Base-by-base conservation (phyloP, 1,140 invertebrate species). In the Ceratosolen solmsi region DNA sequence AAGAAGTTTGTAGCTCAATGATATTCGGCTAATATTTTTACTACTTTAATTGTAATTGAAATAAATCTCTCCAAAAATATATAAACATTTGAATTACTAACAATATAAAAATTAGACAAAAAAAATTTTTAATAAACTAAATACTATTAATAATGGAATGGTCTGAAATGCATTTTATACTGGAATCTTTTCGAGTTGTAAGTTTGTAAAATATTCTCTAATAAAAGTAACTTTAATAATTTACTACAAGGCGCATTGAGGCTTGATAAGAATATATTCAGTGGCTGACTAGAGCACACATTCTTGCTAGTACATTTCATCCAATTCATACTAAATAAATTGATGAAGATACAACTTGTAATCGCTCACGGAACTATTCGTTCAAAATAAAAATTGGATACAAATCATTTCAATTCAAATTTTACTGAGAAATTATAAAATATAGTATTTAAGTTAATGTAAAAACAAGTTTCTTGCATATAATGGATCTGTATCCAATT, bases 231-330 rank as follows among this genome's bases (percentile, higher is more conserved):
- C 2, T 79, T 74, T 68, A 51, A 83, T 54, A 72, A 72, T 72
- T 46, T 54, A 73, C 78, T 83, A 83, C 77, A 83, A 83, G 82
- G 82, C 77, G 82, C 82, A 83, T 83, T 80, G 77, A 83, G 82
- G 77, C 58, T 83, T 80, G 60, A 54, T 70, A 80, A 73, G 30
- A 80, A 73, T 73, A 58, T 83, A 58, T 86, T 88, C 76, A 84
- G 84, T 88, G 84, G 85, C 88, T 89, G 89, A 90, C 88, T 90
- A 90, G 89, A 88, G 85, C 88, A 89, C 86, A 89, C 86, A 87
- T 88, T 88, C 88, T 74, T 83, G 56, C 79, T 87, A 86, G 81
- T 33, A 77, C 65, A 82, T 60, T 85, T 78, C 84, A 84, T 78
- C 75, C 74, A 80, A 70, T 79, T 86, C 77, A 56, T 80, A 65